Evolutionary conservation across 2,888 invertebrate species (phyloP).

Genomic region (Adineta ricciae): DNA sequence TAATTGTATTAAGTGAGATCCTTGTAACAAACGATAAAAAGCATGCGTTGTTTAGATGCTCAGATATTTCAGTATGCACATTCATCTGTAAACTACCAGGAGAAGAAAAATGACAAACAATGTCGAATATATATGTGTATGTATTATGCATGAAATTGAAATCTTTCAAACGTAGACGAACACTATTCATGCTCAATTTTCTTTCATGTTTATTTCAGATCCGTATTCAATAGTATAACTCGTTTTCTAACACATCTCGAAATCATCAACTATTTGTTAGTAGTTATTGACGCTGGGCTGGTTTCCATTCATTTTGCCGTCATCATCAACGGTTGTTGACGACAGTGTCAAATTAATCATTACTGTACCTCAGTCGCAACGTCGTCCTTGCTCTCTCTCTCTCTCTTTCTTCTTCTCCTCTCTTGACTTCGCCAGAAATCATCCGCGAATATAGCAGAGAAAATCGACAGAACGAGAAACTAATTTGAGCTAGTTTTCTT

Average conservation of each 20-base stretch:
- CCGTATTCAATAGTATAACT: background rate
- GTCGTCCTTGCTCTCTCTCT: background rate
- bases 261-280: background rate
- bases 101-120: background rate
- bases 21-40: background rate
- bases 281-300: background rate
- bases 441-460: background rate
- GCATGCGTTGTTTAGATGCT: background rate
- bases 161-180: background rate
- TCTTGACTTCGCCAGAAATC: background rate
- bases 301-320: background rate
- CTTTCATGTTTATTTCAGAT: background rate
- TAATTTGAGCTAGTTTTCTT: background rate
- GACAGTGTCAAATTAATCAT: constrained; percentile 12
- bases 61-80: background rate
- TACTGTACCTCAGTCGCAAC: background rate
- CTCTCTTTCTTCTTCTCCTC: background rate
- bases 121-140: background rate
- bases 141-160: background rate
- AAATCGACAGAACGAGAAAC: background rate
- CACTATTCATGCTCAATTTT: background rate
- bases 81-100: background rate
- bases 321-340: background rate
- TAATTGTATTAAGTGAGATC: constrained; percentile 1
- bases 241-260: background rate